A percentile compares a stretch with the other conserved stretches of the same genome.
phyloP scores from a whole-genome alignment of 2,113 vertebrate genomes.

The Empidonax alnorum region DNA sequence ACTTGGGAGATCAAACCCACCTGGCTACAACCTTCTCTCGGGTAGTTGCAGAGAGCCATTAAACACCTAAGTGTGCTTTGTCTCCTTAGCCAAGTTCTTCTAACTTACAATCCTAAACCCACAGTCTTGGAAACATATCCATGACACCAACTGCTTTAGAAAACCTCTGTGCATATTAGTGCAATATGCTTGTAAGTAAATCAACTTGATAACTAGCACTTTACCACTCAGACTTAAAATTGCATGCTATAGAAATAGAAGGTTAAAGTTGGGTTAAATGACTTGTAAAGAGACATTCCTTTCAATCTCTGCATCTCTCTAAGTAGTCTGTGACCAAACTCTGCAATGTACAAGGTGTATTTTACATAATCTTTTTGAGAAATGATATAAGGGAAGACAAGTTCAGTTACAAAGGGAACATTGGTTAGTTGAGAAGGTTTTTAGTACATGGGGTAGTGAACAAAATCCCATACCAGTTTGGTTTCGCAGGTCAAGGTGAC shows the following conservation, averaged over 20 bases:
- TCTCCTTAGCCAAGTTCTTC: not conserved
- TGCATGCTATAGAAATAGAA: not conserved
- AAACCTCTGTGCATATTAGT: not conserved
- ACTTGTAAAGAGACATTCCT: not conserved
- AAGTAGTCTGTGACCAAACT: not conserved
- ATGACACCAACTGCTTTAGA: not conserved
- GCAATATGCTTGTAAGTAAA: not conserved
- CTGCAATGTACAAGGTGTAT: not conserved
- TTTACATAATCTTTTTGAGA: not conserved
- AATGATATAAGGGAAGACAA: not conserved
- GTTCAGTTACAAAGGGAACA: not conserved
- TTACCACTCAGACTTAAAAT: not conserved
- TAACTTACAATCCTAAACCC: not conserved
- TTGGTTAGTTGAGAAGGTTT: not conserved
- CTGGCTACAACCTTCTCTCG: not conserved
- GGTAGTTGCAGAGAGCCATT: not conserved
- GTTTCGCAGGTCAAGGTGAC: not conserved
- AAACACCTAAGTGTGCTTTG: not conserved
- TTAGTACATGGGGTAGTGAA: not conserved
- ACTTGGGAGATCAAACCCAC: not conserved
- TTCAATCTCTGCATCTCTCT: not conserved
- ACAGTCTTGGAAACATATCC: not conserved
- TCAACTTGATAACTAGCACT: not conserved
- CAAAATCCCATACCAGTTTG: not conserved
- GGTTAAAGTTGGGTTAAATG: not conserved